Base-by-base conservation (phyloP, 2,797 vertebrate genomes). In the Pogoniulus pusillus region DNA sequence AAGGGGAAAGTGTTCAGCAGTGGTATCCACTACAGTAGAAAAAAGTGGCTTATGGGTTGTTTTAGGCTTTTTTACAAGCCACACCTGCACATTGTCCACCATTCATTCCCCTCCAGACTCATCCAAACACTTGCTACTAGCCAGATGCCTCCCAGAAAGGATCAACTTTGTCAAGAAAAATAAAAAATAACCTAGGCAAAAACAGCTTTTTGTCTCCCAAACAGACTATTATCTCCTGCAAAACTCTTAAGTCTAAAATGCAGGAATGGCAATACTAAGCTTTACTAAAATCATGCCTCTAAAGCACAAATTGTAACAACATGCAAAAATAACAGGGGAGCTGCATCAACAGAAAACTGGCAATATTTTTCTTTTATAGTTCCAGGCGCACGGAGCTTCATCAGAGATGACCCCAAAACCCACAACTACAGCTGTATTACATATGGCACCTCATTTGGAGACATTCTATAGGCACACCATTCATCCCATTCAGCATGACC, bases 161-260 rank as follows among this genome's bases (percentile, higher is more conserved):
- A 72, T 62, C 64, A 53, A n/a, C 53, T 92, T 82, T 37, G 55
- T 34, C 20, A 72, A 49, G 77, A 64, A 75, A 86, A 95, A 87
- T 30, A 75, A 74, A 3, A 75, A 27, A 60, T n/a, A 59, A 81
- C 53, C 7, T 8, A 59, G 51, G 90, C 81, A 93, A 91, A 91
- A 90, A 19, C 41, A 75, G 63, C 22, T 82, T 91, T 92, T 87
- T 82, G 30, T 81, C 85, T 91, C 83, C 47, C 90, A 84, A 81
- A 74, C 19, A 85, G 37, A 76, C 72, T 93, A 93, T 89, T 91
- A 82, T 53, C 64, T 88, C 79, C 82, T 82, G 82, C 75, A 90
- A 85, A 94, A 87, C 71, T 45, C 64, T 18, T 20, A 49, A 85
- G 57, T 30, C 80, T 66, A 59, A 86, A 91, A 75, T 2, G 5